A percentile compares a stretch with the other conserved stretches of the same genome.
Evolutionary conservation across 2,113 vertebrate genomes (phyloP).

Genomic region (Proterorhinus semilunaris): DNA sequence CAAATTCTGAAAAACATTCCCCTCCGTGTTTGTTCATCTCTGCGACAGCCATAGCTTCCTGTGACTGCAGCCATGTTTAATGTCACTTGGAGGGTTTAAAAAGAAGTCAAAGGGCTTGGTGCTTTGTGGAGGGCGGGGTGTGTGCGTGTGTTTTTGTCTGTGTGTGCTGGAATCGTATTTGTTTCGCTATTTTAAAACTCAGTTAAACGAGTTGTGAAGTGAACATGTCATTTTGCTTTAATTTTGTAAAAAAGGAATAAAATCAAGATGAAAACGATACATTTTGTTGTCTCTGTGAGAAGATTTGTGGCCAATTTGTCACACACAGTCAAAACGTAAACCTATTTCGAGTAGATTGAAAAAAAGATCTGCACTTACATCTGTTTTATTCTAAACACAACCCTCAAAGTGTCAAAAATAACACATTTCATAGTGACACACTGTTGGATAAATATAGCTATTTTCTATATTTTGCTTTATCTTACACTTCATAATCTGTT

Average conservation of each 20-base stretch:
- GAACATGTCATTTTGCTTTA: conserved; percentile 19
- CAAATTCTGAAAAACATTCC: not conserved
- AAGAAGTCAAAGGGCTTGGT: conserved; percentile 1
- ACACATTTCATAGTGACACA: too few species aligned
- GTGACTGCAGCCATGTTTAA: conserved; percentile 3
- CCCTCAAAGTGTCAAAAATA: too few species aligned
- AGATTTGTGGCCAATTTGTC: not conserved
- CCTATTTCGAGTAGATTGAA: too few species aligned
- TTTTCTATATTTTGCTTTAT: too few species aligned
- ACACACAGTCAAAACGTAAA: not conserved
- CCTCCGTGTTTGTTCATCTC: not conserved
- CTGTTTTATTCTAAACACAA: too few species aligned
- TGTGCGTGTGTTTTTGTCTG: too few species aligned
- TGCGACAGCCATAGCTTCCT: conserved; percentile 6
- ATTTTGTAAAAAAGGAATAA: conserved; percentile 39
- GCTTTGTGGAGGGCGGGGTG: not conserved
- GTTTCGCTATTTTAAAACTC: conserved; percentile 11
- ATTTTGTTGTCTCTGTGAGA: not conserved
- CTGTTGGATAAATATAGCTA: too few species aligned
- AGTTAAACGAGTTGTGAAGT: conserved; percentile 17
- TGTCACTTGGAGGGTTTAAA: not conserved
- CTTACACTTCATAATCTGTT: too few species aligned
- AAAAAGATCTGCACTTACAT: too few species aligned
- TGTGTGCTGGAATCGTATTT: conserved; percentile 4
- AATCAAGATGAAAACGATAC: conserved; percentile 41